Evolutionary conservation across 2,113 vertebrate species (phyloP).

Genomic region (Tragelaphus buxtoni): DNA sequence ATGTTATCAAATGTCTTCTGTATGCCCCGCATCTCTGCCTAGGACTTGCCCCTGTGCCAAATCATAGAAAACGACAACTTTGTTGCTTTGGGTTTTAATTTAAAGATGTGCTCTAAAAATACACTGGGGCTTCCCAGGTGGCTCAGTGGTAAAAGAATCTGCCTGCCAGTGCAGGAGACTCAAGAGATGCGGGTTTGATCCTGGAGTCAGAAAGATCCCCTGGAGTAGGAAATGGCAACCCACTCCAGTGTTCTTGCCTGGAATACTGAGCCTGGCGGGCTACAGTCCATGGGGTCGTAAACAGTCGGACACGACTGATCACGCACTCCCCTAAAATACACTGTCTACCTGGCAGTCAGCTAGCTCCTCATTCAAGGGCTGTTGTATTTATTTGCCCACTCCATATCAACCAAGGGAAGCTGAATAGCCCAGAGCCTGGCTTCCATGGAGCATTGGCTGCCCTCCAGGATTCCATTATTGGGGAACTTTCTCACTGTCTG

Average conservation of each 20-base stretch:
- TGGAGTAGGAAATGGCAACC: neutral
- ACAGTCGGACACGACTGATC: neutral
- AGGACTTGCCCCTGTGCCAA: neutral
- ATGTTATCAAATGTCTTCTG: neutral
- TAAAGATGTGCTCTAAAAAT: neutral
- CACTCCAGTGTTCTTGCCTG: neutral
- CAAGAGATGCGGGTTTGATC: neutral
- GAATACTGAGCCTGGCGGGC: neutral
- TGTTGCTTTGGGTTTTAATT: conserved; percentile 5
- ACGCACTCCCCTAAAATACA: neutral
- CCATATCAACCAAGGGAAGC: neutral
- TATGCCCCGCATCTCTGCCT: neutral
- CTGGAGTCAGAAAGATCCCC: neutral
- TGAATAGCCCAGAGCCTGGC: neutral
- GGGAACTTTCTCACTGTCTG: conserved; percentile 32
- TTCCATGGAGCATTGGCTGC: neutral
- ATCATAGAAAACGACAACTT: neutral
- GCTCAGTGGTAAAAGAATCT: neutral
- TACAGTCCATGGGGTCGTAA: neutral
- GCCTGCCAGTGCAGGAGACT: neutral
- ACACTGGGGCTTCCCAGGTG: neutral
- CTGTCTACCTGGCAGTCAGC: neutral
- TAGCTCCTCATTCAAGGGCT: neutral
- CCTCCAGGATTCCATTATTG: neutral
- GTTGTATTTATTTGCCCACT: neutral